Conservation (phyloP, 2,888 invertebrate genomes). For the Dolichomitus sp. region DNA sequence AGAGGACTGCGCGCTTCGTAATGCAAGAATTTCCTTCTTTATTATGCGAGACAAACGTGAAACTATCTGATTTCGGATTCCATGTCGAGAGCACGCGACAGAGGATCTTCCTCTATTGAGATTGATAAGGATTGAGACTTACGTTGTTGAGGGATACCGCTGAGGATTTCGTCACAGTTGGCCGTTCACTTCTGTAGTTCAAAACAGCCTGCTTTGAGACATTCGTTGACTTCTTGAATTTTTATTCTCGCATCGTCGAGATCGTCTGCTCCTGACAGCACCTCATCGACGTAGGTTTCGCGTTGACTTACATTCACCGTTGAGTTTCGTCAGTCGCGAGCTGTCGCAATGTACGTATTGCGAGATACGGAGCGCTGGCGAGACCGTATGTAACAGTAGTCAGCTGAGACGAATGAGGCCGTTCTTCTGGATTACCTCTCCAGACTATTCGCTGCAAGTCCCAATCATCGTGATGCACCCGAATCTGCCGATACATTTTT, state of each 20-base stretch:
- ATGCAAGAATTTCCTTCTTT: neutral
- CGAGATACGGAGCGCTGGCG: too few species aligned
- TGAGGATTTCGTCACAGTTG: conserved; percentile 19
- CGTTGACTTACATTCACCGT: conserved; percentile 8
- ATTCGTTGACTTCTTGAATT: conserved; percentile 18
- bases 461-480: conserved; percentile 42
- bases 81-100: conserved; percentile 29
- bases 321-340: conserved; percentile 28
- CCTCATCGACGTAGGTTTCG: conserved; percentile 57
- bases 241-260: neutral
- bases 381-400: conserved; percentile 52
- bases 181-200: conserved; percentile 46
- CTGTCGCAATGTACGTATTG: conserved; percentile 40
- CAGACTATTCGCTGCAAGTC: conserved; percentile 50
- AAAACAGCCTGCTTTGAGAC: conserved; percentile 43
- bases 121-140: conserved; percentile 7
- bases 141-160: neutral
- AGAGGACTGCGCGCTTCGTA: conserved; percentile 54
- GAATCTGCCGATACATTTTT: conserved; percentile 55
- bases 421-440: conserved; percentile 14
- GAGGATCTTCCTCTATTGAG: conserved; percentile 16
- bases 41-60: conserved; percentile 12
- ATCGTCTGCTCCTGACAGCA: conserved; percentile 52
- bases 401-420: conserved; percentile 21
- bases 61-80: conserved; percentile 30